Evolutionary conservation across 2,797 vertebrate species (phyloP).

Genomic region (Chaetodon trifasciatus): DNA sequence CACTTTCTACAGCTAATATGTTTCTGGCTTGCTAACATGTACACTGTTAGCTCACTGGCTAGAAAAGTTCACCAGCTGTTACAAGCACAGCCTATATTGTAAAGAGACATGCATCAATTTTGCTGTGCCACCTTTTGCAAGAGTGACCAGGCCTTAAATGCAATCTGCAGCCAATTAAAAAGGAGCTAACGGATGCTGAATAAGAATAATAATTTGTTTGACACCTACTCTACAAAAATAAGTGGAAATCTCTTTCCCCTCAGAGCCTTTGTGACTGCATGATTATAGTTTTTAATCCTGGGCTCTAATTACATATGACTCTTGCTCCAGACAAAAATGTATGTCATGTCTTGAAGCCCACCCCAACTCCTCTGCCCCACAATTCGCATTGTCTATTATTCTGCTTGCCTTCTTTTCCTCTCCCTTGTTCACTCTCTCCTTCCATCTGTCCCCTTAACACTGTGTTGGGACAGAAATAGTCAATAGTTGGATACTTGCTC

Average conservation of each 20-base stretch:
- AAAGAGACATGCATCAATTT: neutral
- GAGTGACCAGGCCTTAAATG: neutral
- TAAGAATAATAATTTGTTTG: neutral
- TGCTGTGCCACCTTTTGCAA: neutral
- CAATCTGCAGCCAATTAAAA: constrained; percentile 10
- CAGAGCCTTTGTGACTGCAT: neutral
- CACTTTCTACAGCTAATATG: no score
- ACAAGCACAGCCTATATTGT: neutral
- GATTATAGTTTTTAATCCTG: constrained; percentile 2
- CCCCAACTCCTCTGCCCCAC: neutral
- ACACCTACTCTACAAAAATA: constrained; percentile 4
- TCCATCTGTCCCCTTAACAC: constrained; percentile 5
- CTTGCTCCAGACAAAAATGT: neutral
- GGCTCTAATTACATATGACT: neutral
- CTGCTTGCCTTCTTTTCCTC: neutral
- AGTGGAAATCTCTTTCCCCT: neutral
- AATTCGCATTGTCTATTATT: neutral
- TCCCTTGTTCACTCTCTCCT: neutral
- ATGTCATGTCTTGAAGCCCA: neutral
- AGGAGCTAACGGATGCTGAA: neutral
- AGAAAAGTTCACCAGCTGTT: neutral
- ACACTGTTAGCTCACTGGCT: neutral
- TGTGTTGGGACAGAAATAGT: constrained; percentile 11
- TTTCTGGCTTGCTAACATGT: neutral
- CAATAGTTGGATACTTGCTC: constrained; percentile 3